A percentile compares a stretch with the other conserved stretches of the same genome.
Evolutionary conservation across 2,888 invertebrate genomes (phyloP).

Genomic region (Callimorpha dominula): DNA sequence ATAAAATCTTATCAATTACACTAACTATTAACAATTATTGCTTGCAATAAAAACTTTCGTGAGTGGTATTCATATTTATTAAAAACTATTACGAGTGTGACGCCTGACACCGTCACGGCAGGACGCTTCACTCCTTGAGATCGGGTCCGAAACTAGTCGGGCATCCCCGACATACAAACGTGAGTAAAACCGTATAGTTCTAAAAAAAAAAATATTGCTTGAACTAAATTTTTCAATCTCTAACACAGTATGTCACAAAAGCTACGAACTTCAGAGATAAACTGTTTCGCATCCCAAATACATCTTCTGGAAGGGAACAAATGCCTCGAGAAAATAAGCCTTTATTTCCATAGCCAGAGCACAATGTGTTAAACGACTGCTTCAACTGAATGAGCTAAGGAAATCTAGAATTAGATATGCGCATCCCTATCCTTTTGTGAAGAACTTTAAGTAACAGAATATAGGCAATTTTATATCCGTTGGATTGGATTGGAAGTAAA

Average conservation of each 20-base stretch:
- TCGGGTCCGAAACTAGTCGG: no score
- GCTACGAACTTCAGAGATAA: slow-evolving; percentile 71
- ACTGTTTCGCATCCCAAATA: slow-evolving; percentile 77
- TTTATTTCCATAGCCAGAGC: slow-evolving; percentile 67
- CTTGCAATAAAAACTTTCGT: no score
- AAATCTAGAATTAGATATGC: slow-evolving; percentile 61
- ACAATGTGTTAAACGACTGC: slow-evolving; percentile 68
- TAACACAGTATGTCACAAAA: slow-evolving; percentile 54
- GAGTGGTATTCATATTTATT: no score
- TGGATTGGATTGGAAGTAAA: slow-evolving; percentile 27
- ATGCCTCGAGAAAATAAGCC: slow-evolving; percentile 77
- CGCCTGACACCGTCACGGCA: no score
- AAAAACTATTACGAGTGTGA: no score
- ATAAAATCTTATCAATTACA: not conserved
- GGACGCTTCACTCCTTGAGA: no score
- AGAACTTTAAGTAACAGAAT: slow-evolving; percentile 35
- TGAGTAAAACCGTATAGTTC: no score
- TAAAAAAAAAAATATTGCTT: no score
- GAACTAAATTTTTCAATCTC: slow-evolving; percentile 11
- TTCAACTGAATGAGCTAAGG: slow-evolving; percentile 52
- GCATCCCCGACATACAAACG: no score
- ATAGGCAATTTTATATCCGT: slow-evolving; percentile 25
- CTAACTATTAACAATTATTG: not conserved
- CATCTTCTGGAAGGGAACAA: slow-evolving; percentile 81
- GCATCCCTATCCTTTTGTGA: slow-evolving; percentile 42